phyloP scores from a whole-genome alignment of 2,888 invertebrate genomes.

The Ferdinandea cuprea region DNA sequence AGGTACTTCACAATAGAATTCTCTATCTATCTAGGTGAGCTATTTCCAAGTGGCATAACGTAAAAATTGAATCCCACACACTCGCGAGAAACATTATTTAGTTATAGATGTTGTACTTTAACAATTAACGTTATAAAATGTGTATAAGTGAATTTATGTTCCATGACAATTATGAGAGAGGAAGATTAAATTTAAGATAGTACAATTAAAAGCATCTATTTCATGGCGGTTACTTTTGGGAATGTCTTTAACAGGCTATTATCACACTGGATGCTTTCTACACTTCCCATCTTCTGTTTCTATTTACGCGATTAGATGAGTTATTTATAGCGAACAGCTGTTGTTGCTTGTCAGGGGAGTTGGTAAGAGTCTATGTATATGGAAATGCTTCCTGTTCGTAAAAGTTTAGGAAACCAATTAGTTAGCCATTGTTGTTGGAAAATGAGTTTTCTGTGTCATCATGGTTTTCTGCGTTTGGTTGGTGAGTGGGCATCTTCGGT shows the following conservation, averaged over 20 bases:
- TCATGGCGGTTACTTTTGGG: not conserved
- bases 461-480: not conserved
- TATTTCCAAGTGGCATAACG: not conserved
- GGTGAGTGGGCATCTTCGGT: not conserved
- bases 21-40: no score
- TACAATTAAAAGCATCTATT: not conserved
- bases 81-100: not conserved
- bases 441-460: constrained; percentile 13
- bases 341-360: not conserved
- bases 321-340: constrained; percentile 2
- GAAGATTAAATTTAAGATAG: not conserved
- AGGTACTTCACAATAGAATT: no score
- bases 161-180: not conserved
- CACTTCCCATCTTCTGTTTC: not conserved
- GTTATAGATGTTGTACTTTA: not conserved
- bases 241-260: not conserved
- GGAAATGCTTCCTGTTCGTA: not conserved
- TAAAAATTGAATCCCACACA: constrained; percentile 1
- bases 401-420: constrained; percentile 17
- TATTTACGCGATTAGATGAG: constrained; percentile 1
- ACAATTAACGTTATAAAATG: not conserved
- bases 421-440: constrained; percentile 10
- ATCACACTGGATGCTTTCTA: not conserved
- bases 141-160: not conserved
- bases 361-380: not conserved